A percentile compares a stretch with the other conserved stretches of the same genome.
phyloP scores from a whole-genome alignment of 1,140 invertebrate species.

The Monomorium pharaonis region DNA sequence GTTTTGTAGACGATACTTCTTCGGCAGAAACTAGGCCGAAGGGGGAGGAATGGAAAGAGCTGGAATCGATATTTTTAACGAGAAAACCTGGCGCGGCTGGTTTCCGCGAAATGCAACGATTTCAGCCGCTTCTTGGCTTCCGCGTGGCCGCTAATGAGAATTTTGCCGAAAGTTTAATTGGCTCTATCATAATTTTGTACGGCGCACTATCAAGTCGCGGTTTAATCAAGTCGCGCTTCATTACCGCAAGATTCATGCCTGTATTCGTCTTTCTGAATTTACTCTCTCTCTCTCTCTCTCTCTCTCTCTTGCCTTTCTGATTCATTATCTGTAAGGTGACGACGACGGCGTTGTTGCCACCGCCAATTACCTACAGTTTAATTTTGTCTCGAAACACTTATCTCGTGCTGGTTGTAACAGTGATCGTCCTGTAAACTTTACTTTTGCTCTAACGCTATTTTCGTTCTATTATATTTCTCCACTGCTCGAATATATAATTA shows the following conservation, averaged over 20 bases:
- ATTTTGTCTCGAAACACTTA: not conserved
- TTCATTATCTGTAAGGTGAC: slow-evolving; percentile 40
- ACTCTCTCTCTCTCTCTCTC: not conserved
- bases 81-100: slow-evolving; percentile 25
- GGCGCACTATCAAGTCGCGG: slow-evolving; percentile 54
- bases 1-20: slow-evolving; percentile 35
- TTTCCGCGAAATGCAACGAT: slow-evolving; percentile 45
- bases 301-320: slow-evolving; percentile 4
- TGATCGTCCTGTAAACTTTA: not conserved
- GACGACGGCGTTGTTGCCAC: not conserved
- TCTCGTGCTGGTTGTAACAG: not conserved
- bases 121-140: slow-evolving; percentile 13
- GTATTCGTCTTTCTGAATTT: slow-evolving; percentile 59
- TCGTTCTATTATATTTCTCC: not conserved
- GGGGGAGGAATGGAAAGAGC: too few species aligned
- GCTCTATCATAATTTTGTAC: slow-evolving; percentile 61
- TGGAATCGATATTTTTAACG: slow-evolving; percentile 60
- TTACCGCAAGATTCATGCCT: slow-evolving; percentile 53
- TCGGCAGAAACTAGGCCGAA: slow-evolving; percentile 30
- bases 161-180: slow-evolving; percentile 63
- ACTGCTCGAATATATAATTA: not conserved
- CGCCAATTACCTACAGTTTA: slow-evolving; percentile 27
- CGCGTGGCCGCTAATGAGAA: slow-evolving; percentile 53
- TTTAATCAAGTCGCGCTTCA: slow-evolving; percentile 60
- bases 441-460: not conserved